Evolutionary conservation across 2,888 invertebrate genomes (phyloP).

Genomic region (Sarcophaga variegata): DNA sequence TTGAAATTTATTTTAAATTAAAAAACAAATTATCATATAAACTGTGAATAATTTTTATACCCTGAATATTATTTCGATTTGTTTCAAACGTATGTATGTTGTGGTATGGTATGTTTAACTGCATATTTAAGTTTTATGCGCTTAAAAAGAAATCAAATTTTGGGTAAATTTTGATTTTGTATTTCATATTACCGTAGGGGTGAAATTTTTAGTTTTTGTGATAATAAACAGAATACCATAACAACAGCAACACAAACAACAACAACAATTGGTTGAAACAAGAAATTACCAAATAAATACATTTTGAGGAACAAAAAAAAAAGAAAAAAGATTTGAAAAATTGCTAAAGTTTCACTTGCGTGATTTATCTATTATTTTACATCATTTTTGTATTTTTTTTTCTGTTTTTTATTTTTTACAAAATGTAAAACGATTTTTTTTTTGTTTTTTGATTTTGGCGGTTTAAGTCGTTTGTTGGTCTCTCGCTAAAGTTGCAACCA

Average conservation of each 20-base stretch:
- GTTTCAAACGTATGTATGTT: too few species aligned
- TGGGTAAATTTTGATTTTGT: constrained; percentile 67
- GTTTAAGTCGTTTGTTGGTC: constrained; percentile 26
- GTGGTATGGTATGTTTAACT: background rate
- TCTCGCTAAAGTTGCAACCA: constrained; percentile 34
- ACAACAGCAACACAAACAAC: too few species aligned
- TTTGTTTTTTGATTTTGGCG: constrained; percentile 20
- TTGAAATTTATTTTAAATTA: too few species aligned
- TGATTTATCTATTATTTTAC: constrained; percentile 71
- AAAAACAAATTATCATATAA: too few species aligned
- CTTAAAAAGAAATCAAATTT: constrained; percentile 66
- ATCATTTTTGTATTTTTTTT: constrained; percentile 58
- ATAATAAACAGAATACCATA: constrained; percentile 19
- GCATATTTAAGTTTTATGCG: constrained; percentile 16
- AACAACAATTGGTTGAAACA: too few species aligned
- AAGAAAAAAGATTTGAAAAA: constrained; percentile 49
- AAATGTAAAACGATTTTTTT: constrained; percentile 28
- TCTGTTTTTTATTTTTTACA: background rate
- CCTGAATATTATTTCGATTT: too few species aligned
- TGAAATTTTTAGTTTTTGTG: constrained; percentile 67
- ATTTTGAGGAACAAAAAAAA: background rate
- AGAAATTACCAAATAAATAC: background rate
- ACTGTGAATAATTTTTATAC: too few species aligned
- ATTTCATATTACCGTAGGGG: constrained; percentile 68
- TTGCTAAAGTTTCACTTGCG: constrained; percentile 70